phyloP scores from a whole-genome alignment of 2,888 invertebrate species.

The Cordilura impudica region DNA sequence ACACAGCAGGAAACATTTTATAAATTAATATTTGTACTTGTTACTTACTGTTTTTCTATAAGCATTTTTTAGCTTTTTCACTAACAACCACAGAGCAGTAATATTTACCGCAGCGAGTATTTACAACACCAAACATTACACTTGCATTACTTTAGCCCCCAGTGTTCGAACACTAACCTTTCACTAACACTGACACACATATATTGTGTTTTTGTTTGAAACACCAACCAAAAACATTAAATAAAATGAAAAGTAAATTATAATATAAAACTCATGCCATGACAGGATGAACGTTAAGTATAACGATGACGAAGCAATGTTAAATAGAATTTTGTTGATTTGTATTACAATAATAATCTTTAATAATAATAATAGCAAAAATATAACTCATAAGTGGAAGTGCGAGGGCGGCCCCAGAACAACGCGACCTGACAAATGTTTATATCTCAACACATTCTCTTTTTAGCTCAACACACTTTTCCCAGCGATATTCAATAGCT shows the following conservation, averaged over 20 bases:
- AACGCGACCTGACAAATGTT: no score
- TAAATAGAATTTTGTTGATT: background rate
- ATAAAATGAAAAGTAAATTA: background rate
- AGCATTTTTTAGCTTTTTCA: background rate
- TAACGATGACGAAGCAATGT: background rate
- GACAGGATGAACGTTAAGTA: background rate
- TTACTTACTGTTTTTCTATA: background rate
- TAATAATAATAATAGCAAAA: background rate
- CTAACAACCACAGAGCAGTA: background rate
- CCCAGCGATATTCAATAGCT: no score
- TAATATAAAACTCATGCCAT: background rate
- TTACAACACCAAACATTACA: background rate
- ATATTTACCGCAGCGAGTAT: no score
- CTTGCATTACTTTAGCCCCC: background rate
- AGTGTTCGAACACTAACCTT: background rate
- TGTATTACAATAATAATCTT: no score
- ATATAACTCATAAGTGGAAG: no score
- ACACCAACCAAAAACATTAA: background rate
- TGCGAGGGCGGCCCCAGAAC: no score
- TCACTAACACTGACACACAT: background rate
- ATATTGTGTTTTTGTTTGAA: background rate
- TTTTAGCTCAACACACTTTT: no score
- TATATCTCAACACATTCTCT: no score
- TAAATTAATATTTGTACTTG: background rate
- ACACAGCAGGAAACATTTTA: background rate